These are phyloP conservation scores for Nemotelus nigrinus DNA, from an alignment of 2,888 invertebrate genomes.

Conservation along the genomic window DNA sequence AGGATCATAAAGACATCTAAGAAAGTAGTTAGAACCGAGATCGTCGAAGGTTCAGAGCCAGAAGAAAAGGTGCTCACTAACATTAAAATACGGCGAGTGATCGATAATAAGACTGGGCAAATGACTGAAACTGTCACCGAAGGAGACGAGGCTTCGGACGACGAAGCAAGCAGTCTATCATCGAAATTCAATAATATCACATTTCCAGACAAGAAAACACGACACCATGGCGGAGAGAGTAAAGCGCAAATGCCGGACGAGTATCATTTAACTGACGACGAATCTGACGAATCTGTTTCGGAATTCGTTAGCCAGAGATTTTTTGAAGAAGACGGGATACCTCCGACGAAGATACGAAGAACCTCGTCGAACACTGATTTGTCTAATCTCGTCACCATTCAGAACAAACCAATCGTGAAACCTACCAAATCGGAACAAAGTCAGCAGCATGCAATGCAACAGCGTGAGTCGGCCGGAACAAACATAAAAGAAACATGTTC, in stretches of 20 bases:
- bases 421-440: no score
- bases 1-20: constrained; percentile 16
- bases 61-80: constrained; percentile 5
- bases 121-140: constrained; percentile 1
- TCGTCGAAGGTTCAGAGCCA: neutral
- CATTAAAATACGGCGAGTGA: constrained; percentile 19
- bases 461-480: neutral
- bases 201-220: no score
- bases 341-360: neutral
- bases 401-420: no score
- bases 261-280: neutral
- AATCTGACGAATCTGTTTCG: neutral
- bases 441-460: neutral
- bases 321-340: neutral
- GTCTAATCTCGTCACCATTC: no score
- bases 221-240: no score
- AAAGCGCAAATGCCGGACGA: neutral
- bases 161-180: neutral
- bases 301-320: neutral
- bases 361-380: neutral
- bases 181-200: no score
- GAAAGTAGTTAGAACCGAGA: constrained; percentile 15
- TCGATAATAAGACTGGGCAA: constrained; percentile 21
- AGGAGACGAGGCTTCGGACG: neutral
- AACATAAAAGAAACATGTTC: constrained; percentile 6